Percentiles rank a stretch among this genome's conserved stretches.
phyloP scores from a whole-genome alignment of 2,797 vertebrate species.

The Streptopelia turtur region DNA sequence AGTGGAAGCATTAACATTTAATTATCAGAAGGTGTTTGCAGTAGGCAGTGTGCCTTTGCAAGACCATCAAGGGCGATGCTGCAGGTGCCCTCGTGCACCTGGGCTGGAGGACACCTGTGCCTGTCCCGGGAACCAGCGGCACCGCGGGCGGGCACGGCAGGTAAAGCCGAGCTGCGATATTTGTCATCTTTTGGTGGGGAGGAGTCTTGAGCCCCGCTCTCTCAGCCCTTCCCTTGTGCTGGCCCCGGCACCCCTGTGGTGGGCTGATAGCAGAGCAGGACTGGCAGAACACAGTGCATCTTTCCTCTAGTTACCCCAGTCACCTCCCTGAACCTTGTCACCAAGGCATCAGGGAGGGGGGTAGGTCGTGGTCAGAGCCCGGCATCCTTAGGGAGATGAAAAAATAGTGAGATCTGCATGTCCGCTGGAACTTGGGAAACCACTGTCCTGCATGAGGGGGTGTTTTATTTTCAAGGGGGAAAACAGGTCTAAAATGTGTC shows the following conservation, averaged over 20 bases:
- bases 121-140: fast-evolving
- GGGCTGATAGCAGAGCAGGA: background rate
- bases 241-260: background rate
- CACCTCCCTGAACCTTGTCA: background rate
- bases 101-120: background rate
- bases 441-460: background rate
- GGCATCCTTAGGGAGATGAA: background rate
- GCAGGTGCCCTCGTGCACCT: background rate
- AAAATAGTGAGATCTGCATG: fast-evolving
- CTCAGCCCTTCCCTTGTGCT: background rate
- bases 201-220: background rate
- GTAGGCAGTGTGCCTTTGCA: background rate
- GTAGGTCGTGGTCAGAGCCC: background rate
- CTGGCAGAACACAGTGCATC: background rate
- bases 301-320: background rate
- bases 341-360: background rate
- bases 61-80: background rate
- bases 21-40: background rate
- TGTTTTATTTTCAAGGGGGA: background rate
- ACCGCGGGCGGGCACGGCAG: fast-evolving
- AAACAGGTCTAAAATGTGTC: background rate
- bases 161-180: fast-evolving
- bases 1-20: background rate
- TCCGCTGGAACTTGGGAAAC: background rate
- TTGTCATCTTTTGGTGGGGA: background rate